Evolutionary conservation across 2,888 invertebrate species (phyloP).

Genomic region (Calliopum simillimum): DNA sequence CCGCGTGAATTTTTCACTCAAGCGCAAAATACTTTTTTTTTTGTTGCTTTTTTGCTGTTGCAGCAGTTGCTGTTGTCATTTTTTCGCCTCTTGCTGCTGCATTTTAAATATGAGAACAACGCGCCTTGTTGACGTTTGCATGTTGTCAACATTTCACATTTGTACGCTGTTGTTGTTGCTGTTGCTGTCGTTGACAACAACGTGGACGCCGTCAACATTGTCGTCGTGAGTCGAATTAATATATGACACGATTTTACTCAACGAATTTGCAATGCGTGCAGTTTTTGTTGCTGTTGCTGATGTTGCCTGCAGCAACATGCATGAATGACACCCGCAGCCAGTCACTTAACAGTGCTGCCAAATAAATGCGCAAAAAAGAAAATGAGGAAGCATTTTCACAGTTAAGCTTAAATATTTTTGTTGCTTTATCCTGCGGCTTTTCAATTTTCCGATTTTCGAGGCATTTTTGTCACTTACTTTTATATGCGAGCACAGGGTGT

Average conservation of each 20-base stretch:
- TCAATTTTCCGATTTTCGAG: no score
- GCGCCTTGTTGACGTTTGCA: slow-evolving; percentile 43
- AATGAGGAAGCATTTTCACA: neutral
- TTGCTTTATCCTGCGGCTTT: slow-evolving; percentile 9
- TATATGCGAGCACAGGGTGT: no score
- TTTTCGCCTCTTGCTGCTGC: slow-evolving; percentile 34
- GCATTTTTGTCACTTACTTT: no score
- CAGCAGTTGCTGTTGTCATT: neutral
- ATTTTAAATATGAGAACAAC: slow-evolving; percentile 58
- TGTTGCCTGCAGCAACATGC: neutral
- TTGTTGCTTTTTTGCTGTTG: neutral
- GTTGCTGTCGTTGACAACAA: slow-evolving; percentile 16
- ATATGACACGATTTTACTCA: slow-evolving; percentile 40
- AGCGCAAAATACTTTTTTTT: slow-evolving; percentile 20
- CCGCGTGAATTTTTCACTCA: slow-evolving; percentile 22
- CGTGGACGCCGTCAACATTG: slow-evolving; percentile 25
- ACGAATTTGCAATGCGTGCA: slow-evolving; percentile 20
- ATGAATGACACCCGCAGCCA: slow-evolving; percentile 28
- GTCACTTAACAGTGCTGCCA: slow-evolving; percentile 16
- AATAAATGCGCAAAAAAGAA: neutral
- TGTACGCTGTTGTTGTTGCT: slow-evolving; percentile 14
- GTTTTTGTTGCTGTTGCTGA: neutral
- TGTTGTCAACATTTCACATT: slow-evolving; percentile 54
- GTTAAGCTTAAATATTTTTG: slow-evolving; percentile 7
- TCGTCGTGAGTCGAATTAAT: slow-evolving; percentile 60